Evolutionary conservation across 2,888 invertebrate species (phyloP).

Genomic region (Psylliodes chrysocephalus): DNA sequence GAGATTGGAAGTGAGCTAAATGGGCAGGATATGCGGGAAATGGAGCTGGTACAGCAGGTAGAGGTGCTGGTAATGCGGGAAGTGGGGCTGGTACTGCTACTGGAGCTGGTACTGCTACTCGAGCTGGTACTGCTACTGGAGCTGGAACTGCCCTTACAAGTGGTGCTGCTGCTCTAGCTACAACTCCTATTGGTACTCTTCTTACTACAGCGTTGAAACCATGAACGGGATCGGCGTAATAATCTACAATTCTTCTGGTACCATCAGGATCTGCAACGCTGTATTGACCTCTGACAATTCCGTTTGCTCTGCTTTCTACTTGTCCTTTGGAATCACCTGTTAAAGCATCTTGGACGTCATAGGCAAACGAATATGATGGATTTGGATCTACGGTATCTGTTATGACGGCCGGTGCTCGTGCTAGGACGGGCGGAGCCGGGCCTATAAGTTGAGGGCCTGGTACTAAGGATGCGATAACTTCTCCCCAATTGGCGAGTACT

Average conservation of each 20-base stretch:
- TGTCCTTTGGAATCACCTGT: constrained; percentile 70
- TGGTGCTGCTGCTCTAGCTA: constrained; percentile 36
- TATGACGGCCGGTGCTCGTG: constrained; percentile 48
- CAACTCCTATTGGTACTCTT: constrained; percentile 62
- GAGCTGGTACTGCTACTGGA: constrained; percentile 28
- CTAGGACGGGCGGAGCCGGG: constrained; percentile 48
- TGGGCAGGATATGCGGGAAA: constrained; percentile 3
- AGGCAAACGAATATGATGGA: constrained; percentile 69
- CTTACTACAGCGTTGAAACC: constrained; percentile 71
- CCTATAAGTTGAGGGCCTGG: constrained; percentile 45
- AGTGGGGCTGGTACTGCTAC: constrained; percentile 3
- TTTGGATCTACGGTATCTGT: constrained; percentile 66
- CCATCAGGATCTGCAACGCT: constrained; percentile 69
- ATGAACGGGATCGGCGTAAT: constrained; percentile 69
- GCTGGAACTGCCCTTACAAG: constrained; percentile 32
- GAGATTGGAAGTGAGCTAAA: neutral
- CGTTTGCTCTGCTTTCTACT: constrained; percentile 67
- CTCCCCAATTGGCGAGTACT: constrained; percentile 56
- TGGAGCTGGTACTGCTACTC: constrained; percentile 23
- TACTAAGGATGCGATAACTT: constrained; percentile 39
- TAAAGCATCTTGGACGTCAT: constrained; percentile 67
- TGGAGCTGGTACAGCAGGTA: constrained; percentile 19
- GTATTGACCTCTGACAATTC: constrained; percentile 69
- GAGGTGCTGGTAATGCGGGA: constrained; percentile 35
- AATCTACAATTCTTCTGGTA: constrained; percentile 68